These are phyloP conservation scores for Silurus glanis DNA, from an alignment of 2,113 vertebrate species.

Conservation along the genomic window DNA sequence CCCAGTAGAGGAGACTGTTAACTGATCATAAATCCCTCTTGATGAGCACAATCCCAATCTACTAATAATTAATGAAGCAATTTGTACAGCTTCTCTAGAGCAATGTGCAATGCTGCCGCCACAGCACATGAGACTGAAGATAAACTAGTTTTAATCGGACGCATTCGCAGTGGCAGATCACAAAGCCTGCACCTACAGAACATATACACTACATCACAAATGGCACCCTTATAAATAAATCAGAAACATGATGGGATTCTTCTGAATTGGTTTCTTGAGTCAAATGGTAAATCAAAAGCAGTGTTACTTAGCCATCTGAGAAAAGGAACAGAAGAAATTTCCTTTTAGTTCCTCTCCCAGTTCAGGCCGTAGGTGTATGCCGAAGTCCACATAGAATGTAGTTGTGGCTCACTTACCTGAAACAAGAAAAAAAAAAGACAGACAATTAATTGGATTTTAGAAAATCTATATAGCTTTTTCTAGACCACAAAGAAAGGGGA, in stretches of 20 bases:
- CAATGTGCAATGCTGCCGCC: slow-evolving; percentile 3
- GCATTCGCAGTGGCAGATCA: slow-evolving; percentile 1
- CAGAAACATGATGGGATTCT: background rate
- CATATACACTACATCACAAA: slow-evolving; percentile 20
- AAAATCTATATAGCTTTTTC: background rate
- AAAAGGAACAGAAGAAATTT: slow-evolving; percentile 14
- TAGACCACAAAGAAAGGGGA: background rate
- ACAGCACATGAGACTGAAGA: slow-evolving; percentile 23
- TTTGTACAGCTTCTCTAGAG: slow-evolving; percentile 36
- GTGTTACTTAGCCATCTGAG: slow-evolving; percentile 35
- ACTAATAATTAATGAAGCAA: slow-evolving; percentile 51
- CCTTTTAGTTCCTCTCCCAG: slow-evolving; percentile 41
- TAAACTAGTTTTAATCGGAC: slow-evolving; percentile 29
- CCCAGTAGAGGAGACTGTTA: slow-evolving; percentile 39
- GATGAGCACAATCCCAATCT: slow-evolving; percentile 40
- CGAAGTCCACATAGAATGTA: slow-evolving; percentile 25
- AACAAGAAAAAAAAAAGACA: slow-evolving; percentile 37
- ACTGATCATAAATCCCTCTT: slow-evolving; percentile 40
- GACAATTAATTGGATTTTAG: background rate
- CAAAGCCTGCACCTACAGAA: background rate
- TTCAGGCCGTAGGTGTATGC: slow-evolving; percentile 33
- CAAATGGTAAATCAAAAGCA: slow-evolving; percentile 16
- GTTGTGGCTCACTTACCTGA: slow-evolving; percentile 72
- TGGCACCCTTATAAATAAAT: slow-evolving; percentile 22
- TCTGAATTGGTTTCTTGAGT: background rate